A percentile compares a stretch with the other conserved stretches of the same genome.
Evolutionary conservation across 1,140 invertebrate genomes (phyloP).

Genomic region (Cotesia vestalis): DNA sequence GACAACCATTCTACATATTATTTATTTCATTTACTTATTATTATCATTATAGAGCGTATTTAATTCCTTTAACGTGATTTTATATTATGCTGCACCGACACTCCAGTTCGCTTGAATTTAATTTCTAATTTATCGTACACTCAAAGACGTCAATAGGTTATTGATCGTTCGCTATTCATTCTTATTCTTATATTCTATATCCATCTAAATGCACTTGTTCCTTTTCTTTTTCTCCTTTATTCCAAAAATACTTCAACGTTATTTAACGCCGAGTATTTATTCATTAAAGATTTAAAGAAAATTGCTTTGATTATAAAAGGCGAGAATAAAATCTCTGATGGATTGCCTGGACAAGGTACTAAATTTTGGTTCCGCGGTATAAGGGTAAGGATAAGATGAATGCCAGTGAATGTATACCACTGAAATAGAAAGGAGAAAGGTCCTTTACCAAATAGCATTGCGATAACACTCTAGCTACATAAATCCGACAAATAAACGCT

Average conservation of each 20-base stretch:
- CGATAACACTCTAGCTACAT: slow-evolving; percentile 30
- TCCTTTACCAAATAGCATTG: slow-evolving; percentile 35
- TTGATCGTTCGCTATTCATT: neutral
- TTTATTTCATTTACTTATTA: neutral
- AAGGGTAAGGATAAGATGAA: slow-evolving; percentile 7
- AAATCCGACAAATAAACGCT: neutral
- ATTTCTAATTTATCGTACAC: neutral
- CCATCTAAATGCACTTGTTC: neutral
- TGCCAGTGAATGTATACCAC: neutral
- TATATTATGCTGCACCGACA: slow-evolving; percentile 1
- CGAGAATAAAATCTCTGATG: no score
- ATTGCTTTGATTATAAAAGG: no score
- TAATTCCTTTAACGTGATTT: slow-evolving; percentile 1
- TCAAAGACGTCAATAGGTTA: slow-evolving; percentile 12
- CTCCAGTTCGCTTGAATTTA: neutral
- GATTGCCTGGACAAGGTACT: no score
- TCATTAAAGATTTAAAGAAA: neutral
- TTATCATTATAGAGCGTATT: neutral
- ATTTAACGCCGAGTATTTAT: slow-evolving; percentile 4
- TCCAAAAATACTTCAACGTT: neutral
- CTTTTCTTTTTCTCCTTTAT: no score
- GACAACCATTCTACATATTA: neutral
- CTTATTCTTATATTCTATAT: neutral
- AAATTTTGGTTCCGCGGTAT: neutral
- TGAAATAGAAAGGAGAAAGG: slow-evolving; percentile 34